Evolutionary conservation across 2,797 vertebrate genomes (phyloP).

Genomic region (Balearica regulorum): DNA sequence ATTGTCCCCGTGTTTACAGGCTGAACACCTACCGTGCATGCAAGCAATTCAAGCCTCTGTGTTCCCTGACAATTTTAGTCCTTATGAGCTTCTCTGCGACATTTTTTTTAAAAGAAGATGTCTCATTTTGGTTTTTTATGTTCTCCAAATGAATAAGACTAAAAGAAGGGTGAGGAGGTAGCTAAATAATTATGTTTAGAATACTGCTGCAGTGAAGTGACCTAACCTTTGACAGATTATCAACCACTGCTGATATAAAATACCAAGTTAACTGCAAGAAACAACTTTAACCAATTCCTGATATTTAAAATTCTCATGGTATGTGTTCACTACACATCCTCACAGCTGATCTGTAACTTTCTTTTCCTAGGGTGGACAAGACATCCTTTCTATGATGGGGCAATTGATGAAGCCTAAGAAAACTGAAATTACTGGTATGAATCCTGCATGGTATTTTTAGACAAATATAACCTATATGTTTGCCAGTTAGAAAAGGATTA

Average conservation of each 20-base stretch:
- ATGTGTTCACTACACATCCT: background rate
- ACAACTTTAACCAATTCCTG: background rate
- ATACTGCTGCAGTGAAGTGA: background rate
- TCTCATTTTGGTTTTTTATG: background rate
- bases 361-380: conserved; percentile 89
- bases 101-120: background rate
- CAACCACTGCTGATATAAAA: background rate
- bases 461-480: background rate
- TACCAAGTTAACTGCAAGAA: background rate
- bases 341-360: background rate
- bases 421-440: conserved; percentile 96
- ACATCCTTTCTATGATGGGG: conserved; percentile 99
- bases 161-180: background rate
- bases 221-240: background rate
- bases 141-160: background rate
- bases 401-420: conserved; percentile 99
- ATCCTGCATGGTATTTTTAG: background rate
- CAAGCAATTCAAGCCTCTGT: background rate
- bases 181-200: background rate
- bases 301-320: background rate
- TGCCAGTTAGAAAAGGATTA: background rate
- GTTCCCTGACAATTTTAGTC: background rate
- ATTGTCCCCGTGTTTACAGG: background rate
- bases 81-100: background rate
- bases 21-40: background rate